These are phyloP conservation scores for Tigriopus californicus DNA, from an alignment of 2,888 invertebrate genomes.

Conservation along the genomic window DNA sequence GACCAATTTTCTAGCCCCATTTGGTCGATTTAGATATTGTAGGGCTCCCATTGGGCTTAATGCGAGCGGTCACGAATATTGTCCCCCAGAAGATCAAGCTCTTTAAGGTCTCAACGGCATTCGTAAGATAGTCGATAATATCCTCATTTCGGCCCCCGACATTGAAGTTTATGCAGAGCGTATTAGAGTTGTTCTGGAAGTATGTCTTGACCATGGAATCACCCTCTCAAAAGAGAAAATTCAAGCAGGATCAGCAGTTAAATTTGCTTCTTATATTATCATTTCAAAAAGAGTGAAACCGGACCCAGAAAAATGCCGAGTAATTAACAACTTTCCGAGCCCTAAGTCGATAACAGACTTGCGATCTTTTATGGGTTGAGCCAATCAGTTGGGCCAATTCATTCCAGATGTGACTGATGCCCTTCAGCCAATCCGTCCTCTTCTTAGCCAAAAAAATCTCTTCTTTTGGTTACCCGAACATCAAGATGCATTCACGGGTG, in stretches of 20 bases:
- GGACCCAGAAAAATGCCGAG: background rate
- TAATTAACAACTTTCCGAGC: background rate
- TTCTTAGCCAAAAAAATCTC: background rate
- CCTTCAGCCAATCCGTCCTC: background rate
- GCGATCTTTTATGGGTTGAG: conserved; percentile 15
- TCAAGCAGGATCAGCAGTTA: too few relatives aligned
- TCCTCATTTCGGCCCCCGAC: too few relatives aligned
- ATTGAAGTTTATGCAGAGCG: too few relatives aligned
- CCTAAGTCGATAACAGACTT: conserved; percentile 14
- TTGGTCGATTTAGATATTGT: background rate
- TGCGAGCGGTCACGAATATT: conserved; percentile 10
- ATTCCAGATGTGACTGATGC: conserved; percentile 3
- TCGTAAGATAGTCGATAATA: too few relatives aligned
- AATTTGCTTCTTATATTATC: too few relatives aligned
- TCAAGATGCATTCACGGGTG: background rate
- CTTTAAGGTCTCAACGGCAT: too few relatives aligned
- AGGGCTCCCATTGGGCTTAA: conserved; percentile 12
- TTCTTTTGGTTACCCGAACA: background rate
- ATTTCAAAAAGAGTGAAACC: background rate
- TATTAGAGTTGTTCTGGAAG: too few relatives aligned
- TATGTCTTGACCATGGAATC: too few relatives aligned
- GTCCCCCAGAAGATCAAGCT: conserved; percentile 5
- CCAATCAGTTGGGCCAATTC: conserved; percentile 11
- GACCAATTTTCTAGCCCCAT: too few relatives aligned
- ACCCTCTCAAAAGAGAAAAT: too few relatives aligned